Percentiles rank a stretch among this genome's conserved stretches.
Conservation (phyloP, 2,888 invertebrate species). For the Linnaemya vulpina region DNA sequence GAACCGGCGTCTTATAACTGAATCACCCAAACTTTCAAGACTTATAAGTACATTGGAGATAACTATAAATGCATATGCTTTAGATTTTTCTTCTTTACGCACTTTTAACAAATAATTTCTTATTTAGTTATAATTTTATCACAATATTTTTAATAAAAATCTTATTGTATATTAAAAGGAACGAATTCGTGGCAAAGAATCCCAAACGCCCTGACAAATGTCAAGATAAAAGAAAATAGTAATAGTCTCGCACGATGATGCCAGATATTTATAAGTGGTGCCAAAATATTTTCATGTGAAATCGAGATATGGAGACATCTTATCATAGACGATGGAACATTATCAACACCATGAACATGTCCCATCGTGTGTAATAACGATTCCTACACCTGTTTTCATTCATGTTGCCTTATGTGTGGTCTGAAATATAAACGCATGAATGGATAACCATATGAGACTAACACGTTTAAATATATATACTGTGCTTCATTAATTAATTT, state of each 20-base stretch:
- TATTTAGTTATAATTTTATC: neutral
- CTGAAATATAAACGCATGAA: too few relatives aligned
- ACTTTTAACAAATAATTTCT: conserved; percentile 11
- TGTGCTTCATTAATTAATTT: too few relatives aligned
- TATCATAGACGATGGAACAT: too few relatives aligned
- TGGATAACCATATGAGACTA: too few relatives aligned
- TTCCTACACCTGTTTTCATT: too few relatives aligned
- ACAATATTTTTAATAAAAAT: conserved; percentile 4
- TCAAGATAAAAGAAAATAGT: conserved; percentile 19
- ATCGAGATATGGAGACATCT: too few relatives aligned
- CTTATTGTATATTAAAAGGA: neutral
- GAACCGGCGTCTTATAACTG: conserved; percentile 55
- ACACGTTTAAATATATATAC: too few relatives aligned
- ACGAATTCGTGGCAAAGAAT: conserved; percentile 60
- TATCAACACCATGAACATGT: too few relatives aligned
- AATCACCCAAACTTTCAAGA: conserved; percentile 16
- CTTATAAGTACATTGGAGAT: neutral
- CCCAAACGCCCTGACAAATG: conserved; percentile 63
- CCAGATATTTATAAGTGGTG: conserved; percentile 10
- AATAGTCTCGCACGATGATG: conserved; percentile 6
- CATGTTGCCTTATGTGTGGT: too few relatives aligned
- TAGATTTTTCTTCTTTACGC: neutral
- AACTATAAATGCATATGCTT: neutral
- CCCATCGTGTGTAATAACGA: too few relatives aligned
- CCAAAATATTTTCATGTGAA: too few relatives aligned